A percentile compares a stretch with the other conserved stretches of the same genome.
phyloP scores from a whole-genome alignment of 2,113 vertebrate genomes.

The Phyllostomus discolor region DNA sequence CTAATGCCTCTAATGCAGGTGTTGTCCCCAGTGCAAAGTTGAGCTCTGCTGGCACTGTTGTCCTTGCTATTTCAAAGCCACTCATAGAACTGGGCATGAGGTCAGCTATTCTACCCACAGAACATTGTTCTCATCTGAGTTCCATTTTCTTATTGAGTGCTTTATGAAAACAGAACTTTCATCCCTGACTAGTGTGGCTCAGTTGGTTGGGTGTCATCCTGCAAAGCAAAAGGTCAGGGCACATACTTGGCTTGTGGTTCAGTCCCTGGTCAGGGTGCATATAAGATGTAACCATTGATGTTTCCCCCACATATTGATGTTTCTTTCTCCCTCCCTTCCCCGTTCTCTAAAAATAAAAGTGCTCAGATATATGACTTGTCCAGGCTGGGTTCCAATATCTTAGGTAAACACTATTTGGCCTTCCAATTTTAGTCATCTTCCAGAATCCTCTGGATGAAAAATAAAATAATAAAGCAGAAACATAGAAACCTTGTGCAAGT shows the following conservation, averaged over 20 bases:
- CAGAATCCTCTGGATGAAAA: neutral
- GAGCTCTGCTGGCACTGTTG: neutral
- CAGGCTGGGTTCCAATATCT: neutral
- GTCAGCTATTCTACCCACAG: neutral
- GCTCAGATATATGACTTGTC: neutral
- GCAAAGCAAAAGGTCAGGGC: too few species aligned
- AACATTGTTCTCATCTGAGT: neutral
- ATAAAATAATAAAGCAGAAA: too few species aligned
- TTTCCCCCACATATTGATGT: too few species aligned
- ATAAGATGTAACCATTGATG: too few species aligned
- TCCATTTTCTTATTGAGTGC: neutral
- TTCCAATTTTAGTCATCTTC: neutral
- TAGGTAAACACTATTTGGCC: neutral
- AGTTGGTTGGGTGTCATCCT: too few species aligned
- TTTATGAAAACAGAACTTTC: neutral
- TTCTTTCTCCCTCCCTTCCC: too few species aligned
- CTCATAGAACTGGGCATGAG: neutral
- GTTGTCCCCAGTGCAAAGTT: neutral
- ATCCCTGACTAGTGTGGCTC: too few species aligned
- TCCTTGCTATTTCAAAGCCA: neutral
- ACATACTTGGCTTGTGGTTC: too few species aligned
- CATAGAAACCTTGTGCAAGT: neutral
- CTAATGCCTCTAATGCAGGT: neutral
- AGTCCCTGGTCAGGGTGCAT: too few species aligned
- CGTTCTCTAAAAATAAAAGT: too few species aligned